These are phyloP conservation scores for Trachythela sp. DNA, from an alignment of 64 coral and sea anemone species.

Conservation along the genomic window DNA sequence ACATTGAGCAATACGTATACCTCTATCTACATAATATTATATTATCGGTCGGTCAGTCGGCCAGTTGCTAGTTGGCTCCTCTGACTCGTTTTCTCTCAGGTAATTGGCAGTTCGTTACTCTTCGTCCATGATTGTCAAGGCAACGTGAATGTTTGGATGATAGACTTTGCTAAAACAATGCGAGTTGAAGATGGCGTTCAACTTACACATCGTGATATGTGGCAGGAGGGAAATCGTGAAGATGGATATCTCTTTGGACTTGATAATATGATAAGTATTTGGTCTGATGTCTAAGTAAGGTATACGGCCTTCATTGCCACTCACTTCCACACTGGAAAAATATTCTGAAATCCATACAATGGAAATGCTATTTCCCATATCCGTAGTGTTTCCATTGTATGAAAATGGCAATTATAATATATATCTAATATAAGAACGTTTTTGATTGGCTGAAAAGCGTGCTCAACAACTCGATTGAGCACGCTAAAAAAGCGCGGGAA, in stretches of 20 bases:
- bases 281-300: constrained; percentile 37
- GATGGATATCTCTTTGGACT: constrained; percentile 97
- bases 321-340: not conserved
- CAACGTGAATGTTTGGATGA: constrained; percentile 87
- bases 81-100: constrained; percentile 49
- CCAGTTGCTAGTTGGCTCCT: too few relatives aligned
- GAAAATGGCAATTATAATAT: too few relatives aligned
- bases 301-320: not conserved
- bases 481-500: too few relatives aligned
- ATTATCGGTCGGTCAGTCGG: too few relatives aligned
- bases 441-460: too few relatives aligned
- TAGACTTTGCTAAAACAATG: constrained; percentile 89
- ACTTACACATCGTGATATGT: constrained; percentile 63
- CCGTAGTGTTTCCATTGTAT: too few relatives aligned
- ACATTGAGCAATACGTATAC: too few relatives aligned
- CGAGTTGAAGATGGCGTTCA: constrained; percentile 48
- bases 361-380: too few relatives aligned
- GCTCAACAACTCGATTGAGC: too few relatives aligned
- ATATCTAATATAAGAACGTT: too few relatives aligned
- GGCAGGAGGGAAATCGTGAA: constrained; percentile 92
- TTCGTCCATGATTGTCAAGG: constrained; percentile 87
- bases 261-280: constrained; percentile 91
- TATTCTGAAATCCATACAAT: too few relatives aligned
- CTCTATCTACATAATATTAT: too few relatives aligned
- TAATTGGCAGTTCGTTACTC: constrained; percentile 85